phyloP scores from a whole-genome alignment of 2,888 invertebrate species.

The Cerceris rybyensis region DNA sequence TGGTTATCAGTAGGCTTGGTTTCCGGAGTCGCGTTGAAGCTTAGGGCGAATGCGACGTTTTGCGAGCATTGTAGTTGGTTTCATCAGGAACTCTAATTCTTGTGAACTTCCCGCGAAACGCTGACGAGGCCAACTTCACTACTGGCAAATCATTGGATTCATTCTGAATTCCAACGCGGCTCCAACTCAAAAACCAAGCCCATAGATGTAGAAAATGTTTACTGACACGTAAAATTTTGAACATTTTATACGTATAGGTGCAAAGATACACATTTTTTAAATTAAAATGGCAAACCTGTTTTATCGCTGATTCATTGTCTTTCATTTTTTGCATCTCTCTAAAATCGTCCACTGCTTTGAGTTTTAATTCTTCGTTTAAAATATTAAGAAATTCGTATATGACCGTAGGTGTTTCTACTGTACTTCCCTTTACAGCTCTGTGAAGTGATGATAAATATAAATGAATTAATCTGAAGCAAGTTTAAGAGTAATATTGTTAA shows the following conservation, averaged over 20 bases:
- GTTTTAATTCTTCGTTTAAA: slow-evolving; percentile 87
- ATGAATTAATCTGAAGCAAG: background rate
- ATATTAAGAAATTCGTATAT: slow-evolving; percentile 91
- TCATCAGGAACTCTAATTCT: too few species aligned
- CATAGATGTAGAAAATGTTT: background rate
- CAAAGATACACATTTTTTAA: slow-evolving; percentile 11
- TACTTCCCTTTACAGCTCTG: slow-evolving; percentile 93
- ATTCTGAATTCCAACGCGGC: too few species aligned
- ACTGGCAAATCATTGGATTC: too few species aligned
- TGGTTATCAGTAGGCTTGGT: too few species aligned
- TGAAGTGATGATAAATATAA: background rate
- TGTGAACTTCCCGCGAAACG: too few species aligned
- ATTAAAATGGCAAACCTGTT: slow-evolving; percentile 52
- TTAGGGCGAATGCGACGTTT: too few species aligned
- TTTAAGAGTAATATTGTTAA: too few species aligned
- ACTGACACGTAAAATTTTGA: background rate
- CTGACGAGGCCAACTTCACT: too few species aligned
- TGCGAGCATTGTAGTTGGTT: too few species aligned
- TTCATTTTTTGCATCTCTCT: slow-evolving; percentile 90
- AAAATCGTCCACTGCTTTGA: slow-evolving; percentile 90
- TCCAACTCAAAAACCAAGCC: too few species aligned
- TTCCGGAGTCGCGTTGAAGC: too few species aligned
- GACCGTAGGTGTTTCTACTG: slow-evolving; percentile 91
- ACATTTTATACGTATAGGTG: slow-evolving; percentile 1
- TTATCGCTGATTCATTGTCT: slow-evolving; percentile 73